These are phyloP conservation scores for Gavialis gangeticus DNA, from an alignment of 2,113 vertebrate species.

Conservation along the genomic window DNA sequence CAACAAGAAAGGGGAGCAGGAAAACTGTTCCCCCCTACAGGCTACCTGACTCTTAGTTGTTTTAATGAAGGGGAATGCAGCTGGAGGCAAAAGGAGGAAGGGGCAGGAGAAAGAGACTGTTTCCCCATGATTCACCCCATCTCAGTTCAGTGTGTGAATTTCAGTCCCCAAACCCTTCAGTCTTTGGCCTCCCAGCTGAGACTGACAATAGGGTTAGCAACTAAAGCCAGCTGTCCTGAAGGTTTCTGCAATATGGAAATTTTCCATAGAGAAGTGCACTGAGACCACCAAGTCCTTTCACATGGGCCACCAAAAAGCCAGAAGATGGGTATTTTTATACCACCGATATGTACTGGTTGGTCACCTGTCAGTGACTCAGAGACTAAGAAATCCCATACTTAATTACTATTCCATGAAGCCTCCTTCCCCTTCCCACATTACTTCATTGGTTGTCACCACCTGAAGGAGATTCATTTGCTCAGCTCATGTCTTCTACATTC, in stretches of 20 bases:
- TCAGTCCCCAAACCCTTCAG: not conserved
- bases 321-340: not conserved
- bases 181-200: conserved; percentile 17
- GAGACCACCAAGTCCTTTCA: not conserved
- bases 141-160: not conserved
- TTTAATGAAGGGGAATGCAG: not conserved
- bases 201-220: not conserved
- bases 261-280: not conserved
- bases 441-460: not conserved
- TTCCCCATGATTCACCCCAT: not conserved
- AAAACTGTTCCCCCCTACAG: not conserved
- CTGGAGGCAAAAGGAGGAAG: not conserved
- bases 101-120: conserved; percentile 2
- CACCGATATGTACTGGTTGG: not conserved
- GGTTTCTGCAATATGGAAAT: not conserved
- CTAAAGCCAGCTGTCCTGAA: not conserved
- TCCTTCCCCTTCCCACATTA: not conserved
- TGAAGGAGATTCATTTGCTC: not conserved
- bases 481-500: not conserved
- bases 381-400: not conserved
- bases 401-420: not conserved
- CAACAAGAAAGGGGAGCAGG: not conserved
- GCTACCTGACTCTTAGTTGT: not conserved
- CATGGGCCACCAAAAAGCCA: not conserved
- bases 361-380: not conserved